Conservation (phyloP, 2,797 vertebrate species). For the Jordanella pulchra region DNA sequence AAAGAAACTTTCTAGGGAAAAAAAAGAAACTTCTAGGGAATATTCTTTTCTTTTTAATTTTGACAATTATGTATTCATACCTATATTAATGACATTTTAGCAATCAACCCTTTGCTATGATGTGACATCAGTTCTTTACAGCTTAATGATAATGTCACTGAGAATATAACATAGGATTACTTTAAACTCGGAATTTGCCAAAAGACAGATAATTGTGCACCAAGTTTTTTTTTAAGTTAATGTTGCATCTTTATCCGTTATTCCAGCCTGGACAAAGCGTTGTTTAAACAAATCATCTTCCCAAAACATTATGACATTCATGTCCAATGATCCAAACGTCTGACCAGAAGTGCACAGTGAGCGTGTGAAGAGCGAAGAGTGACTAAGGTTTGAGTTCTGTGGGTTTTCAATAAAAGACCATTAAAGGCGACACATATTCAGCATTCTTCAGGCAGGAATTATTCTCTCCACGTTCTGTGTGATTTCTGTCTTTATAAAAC, state of each 20-base stretch:
- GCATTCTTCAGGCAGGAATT: not conserved
- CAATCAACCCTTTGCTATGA: too few relatives aligned
- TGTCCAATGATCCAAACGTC: not conserved
- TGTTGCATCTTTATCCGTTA: not conserved
- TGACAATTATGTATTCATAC: too few relatives aligned
- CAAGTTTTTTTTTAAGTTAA: not conserved
- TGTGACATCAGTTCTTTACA: too few relatives aligned
- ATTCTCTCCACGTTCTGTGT: not conserved
- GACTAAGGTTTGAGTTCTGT: slow-evolving; percentile 46
- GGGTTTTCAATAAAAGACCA: slow-evolving; percentile 33
- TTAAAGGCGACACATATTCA: slow-evolving; percentile 9
- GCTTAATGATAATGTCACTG: too few relatives aligned
- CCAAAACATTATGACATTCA: not conserved
- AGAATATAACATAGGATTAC: too few relatives aligned
- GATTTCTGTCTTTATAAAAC: slow-evolving; percentile 1
- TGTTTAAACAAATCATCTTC: not conserved
- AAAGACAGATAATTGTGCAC: too few relatives aligned
- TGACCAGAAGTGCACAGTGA: slow-evolving; percentile 7
- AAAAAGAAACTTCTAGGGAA: too few relatives aligned
- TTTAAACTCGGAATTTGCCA: too few relatives aligned
- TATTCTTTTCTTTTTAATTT: too few relatives aligned
- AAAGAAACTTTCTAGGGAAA: too few relatives aligned
- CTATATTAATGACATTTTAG: too few relatives aligned
- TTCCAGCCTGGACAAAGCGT: not conserved
- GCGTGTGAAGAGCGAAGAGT: slow-evolving; percentile 36